phyloP scores from a whole-genome alignment of 1,140 invertebrate genomes.

The Solenopsis invicta region DNA sequence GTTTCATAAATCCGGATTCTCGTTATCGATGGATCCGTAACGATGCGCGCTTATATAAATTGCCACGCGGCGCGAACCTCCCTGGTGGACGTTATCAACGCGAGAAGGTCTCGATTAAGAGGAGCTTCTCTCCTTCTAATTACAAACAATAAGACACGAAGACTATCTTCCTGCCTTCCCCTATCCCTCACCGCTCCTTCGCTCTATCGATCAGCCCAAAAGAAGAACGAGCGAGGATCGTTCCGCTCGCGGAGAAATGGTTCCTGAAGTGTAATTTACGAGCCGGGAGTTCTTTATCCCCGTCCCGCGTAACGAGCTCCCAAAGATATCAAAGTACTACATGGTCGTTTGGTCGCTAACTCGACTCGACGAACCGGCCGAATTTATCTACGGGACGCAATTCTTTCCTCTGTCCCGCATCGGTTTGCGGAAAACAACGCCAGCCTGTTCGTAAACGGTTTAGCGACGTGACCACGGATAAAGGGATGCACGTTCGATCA shows the following conservation, averaged over 20 bases:
- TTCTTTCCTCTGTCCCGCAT: constrained; percentile 49
- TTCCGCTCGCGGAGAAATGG: constrained; percentile 52
- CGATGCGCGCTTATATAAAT: constrained; percentile 64
- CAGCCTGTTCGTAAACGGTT: constrained; percentile 48
- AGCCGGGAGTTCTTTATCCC: constrained; percentile 53
- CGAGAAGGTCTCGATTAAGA: constrained; percentile 49
- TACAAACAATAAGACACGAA: constrained; percentile 56
- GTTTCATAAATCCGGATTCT: constrained; percentile 80
- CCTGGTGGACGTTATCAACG: constrained; percentile 56
- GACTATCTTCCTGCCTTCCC: background rate
- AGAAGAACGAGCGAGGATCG: constrained; percentile 12
- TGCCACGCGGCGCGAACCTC: constrained; percentile 6
- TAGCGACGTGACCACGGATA: constrained; percentile 42
- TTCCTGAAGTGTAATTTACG: constrained; percentile 65
- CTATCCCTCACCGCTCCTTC: background rate
- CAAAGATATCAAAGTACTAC: constrained; percentile 53
- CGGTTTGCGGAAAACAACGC: constrained; percentile 32
- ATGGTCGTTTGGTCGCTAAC: constrained; percentile 55
- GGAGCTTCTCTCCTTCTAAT: constrained; percentile 58
- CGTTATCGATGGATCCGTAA: constrained; percentile 79
- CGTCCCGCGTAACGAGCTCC: constrained; percentile 62
- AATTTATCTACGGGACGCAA: constrained; percentile 64
- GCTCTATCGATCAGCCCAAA: constrained; percentile 24
- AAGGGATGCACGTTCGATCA: constrained; percentile 12
- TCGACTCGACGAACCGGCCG: constrained; percentile 47